Percentiles rank a stretch among this genome's conserved stretches.
These are phyloP conservation scores for Dendrolimus pini DNA, from an alignment of 2,888 invertebrate species.

Conservation along the genomic window DNA sequence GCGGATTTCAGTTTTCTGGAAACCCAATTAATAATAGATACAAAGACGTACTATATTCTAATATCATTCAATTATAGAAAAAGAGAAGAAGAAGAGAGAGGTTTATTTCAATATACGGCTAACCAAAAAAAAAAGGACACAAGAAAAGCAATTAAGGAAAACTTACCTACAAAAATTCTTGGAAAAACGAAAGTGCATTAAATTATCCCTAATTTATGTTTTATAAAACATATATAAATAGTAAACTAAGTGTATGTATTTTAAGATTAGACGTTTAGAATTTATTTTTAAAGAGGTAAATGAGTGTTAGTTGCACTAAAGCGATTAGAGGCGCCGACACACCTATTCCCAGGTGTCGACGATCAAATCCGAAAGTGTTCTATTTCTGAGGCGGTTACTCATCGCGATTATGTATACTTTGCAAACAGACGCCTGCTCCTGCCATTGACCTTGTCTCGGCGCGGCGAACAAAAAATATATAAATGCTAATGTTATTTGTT, in stretches of 20 bases:
- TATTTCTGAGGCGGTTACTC: conserved; percentile 61
- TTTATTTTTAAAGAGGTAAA: conserved; percentile 17
- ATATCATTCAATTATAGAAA: too few relatives aligned
- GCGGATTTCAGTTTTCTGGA: too few relatives aligned
- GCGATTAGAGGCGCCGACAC: conserved; percentile 26
- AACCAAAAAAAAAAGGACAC: too few relatives aligned
- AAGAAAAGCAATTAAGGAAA: background rate
- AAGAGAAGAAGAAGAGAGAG: too few relatives aligned
- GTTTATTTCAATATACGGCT: too few relatives aligned
- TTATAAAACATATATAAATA: background rate
- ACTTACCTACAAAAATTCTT: background rate
- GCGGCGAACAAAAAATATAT: conserved; percentile 36
- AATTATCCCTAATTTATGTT: background rate
- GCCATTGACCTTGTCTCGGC: conserved; percentile 69
- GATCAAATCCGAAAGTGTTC: conserved; percentile 56
- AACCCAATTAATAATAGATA: too few relatives aligned
- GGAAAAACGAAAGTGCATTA: background rate
- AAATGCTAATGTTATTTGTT: conserved; percentile 35
- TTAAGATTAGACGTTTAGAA: background rate
- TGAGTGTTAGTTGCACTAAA: conserved; percentile 18
- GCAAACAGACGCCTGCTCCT: conserved; percentile 55
- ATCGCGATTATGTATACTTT: conserved; percentile 58
- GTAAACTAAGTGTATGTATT: background rate
- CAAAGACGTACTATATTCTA: too few relatives aligned
- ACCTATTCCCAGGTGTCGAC: conserved; percentile 45